Evolutionary conservation across 2,113 vertebrate species (phyloP).

Genomic region (Ivindomyrus marchei): DNA sequence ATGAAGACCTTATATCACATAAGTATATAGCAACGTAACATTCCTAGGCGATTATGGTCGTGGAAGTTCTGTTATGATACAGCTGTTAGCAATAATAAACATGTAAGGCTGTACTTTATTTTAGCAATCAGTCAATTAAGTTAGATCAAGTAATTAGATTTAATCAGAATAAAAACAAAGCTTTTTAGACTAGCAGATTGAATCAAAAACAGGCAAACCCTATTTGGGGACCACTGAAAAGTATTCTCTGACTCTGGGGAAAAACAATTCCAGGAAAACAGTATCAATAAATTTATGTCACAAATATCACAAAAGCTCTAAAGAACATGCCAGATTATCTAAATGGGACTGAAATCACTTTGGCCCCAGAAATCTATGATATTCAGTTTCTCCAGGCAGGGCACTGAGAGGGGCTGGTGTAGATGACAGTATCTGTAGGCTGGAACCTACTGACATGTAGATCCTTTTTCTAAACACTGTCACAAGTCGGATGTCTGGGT

Average conservation of each 20-base stretch:
- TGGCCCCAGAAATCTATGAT: not conserved
- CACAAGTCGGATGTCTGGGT: conserved; percentile 11
- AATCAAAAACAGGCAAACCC: not conserved
- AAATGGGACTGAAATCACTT: not conserved
- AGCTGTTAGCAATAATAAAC: not conserved
- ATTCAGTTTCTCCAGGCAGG: not conserved
- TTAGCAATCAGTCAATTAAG: not conserved
- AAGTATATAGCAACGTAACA: not conserved
- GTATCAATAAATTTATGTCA: not conserved
- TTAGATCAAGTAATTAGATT: not conserved
- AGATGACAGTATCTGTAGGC: not conserved
- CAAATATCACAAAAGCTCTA: not conserved
- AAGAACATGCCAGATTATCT: not conserved
- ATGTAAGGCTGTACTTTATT: not conserved
- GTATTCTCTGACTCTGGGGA: not conserved
- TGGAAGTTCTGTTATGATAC: not conserved
- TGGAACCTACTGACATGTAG: not conserved
- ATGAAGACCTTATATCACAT: not conserved
- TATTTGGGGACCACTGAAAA: not conserved
- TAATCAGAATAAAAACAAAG: not conserved
- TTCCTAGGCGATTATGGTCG: not conserved
- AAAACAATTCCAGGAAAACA: not conserved
- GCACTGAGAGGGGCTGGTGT: not conserved
- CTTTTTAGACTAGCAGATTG: not conserved
- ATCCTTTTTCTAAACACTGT: not conserved